phyloP scores from a whole-genome alignment of 2,797 vertebrate genomes.

The Petrocephalus sullivani region DNA sequence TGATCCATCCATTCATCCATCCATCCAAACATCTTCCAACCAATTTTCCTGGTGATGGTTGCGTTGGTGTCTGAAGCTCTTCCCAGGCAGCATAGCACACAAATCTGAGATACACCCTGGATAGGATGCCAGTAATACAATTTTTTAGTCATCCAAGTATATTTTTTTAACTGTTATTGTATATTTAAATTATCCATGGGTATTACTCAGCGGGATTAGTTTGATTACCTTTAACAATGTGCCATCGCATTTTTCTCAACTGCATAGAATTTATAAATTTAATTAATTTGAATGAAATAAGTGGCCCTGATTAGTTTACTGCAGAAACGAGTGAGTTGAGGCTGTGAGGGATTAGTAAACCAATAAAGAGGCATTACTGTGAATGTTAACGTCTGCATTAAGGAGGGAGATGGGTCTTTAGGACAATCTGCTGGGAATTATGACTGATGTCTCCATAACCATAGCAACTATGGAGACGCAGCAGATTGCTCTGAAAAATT shows the following conservation, averaged over 20 bases:
- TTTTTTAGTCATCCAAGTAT: background rate
- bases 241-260: slow-evolving; percentile 19
- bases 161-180: background rate
- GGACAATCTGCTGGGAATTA: background rate
- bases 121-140: background rate
- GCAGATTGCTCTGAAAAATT: background rate
- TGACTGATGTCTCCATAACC: slow-evolving; percentile 32
- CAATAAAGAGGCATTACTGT: slow-evolving; percentile 45
- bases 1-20: background rate
- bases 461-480: slow-evolving; percentile 32
- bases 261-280: slow-evolving; percentile 36
- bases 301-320: slow-evolving; percentile 52
- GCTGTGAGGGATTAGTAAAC: slow-evolving; percentile 45
- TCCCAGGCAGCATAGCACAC: background rate
- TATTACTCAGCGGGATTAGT: slow-evolving; percentile 12
- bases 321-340: slow-evolving; percentile 36
- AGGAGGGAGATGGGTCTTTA: slow-evolving; percentile 23
- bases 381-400: slow-evolving; percentile 37
- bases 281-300: slow-evolving; percentile 54
- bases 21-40: background rate
- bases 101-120: background rate
- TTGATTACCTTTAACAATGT: slow-evolving; percentile 37
- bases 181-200: background rate
- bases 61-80: background rate
- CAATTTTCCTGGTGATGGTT: background rate